Evolutionary conservation across 92 coral and sea anemone genomes (phyloP).

Genomic region (Umimayanthus kanabou): DNA sequence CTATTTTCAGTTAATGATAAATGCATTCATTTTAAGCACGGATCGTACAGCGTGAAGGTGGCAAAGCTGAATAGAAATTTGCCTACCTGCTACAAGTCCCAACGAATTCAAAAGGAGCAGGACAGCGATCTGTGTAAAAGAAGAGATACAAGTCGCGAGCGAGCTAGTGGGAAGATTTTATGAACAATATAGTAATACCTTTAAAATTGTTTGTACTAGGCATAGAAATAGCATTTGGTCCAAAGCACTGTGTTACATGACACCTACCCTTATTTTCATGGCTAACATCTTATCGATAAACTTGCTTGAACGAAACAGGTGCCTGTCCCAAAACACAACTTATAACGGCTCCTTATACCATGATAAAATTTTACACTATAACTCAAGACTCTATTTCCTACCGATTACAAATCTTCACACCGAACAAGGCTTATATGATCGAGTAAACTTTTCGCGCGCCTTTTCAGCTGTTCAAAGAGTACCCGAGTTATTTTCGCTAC

Average conservation of each 20-base stretch:
- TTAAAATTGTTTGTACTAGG: not conserved
- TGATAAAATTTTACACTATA: not conserved
- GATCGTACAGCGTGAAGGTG: not conserved
- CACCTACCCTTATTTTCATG: constrained; percentile 30
- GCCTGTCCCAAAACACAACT: constrained; percentile 36
- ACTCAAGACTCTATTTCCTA: not conserved
- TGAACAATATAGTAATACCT: not conserved
- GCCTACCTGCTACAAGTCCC: constrained; percentile 13
- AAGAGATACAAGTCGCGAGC: not conserved
- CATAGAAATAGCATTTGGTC: not conserved
- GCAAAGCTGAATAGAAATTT: not conserved
- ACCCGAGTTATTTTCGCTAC: not conserved
- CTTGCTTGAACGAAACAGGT: constrained; percentile 5
- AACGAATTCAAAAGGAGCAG: constrained; percentile 18
- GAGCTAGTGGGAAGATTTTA: not conserved
- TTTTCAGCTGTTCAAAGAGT: constrained; percentile 17
- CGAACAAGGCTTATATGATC: not conserved
- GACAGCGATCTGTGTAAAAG: constrained; percentile 1
- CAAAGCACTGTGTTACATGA: not conserved
- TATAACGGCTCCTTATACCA: constrained; percentile 22
- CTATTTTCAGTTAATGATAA: constrained; percentile 12
- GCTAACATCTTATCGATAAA: constrained; percentile 26
- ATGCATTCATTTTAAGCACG: not conserved
- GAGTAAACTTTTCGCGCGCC: constrained; percentile 3
- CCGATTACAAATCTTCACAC: constrained; percentile 16